Evolutionary conservation across 2,113 vertebrate species (phyloP).

Genomic region (Nicator chloris): DNA sequence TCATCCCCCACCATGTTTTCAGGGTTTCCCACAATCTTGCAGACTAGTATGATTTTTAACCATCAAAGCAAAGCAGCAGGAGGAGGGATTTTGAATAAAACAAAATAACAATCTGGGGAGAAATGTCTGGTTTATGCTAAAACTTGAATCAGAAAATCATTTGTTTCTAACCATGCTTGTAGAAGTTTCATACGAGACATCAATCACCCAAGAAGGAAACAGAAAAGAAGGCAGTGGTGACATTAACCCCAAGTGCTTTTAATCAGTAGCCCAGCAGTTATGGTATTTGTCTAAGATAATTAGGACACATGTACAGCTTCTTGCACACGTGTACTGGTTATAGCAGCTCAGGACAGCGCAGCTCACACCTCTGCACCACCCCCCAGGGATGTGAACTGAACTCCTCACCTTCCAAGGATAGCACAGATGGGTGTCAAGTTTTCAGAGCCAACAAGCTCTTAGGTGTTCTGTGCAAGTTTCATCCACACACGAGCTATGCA

Average conservation of each 20-base stretch:
- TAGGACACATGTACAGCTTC: neutral
- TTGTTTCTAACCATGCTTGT: neutral
- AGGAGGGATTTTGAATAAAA: neutral
- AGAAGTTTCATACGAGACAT: neutral
- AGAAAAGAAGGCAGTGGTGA: neutral
- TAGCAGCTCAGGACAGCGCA: neutral
- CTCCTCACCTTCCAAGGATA: neutral
- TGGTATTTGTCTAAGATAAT: neutral
- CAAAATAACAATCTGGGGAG: neutral
- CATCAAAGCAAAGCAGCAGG: neutral
- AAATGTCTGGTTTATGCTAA: neutral
- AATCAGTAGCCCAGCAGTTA: neutral
- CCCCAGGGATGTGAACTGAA: rapidly evolving
- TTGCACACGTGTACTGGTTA: neutral
- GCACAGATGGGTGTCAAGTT: neutral
- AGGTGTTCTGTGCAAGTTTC: neutral
- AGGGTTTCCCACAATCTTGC: neutral
- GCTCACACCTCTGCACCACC: neutral
- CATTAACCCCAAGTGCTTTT: neutral
- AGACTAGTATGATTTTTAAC: neutral
- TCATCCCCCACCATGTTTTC: neutral
- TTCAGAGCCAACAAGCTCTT: neutral
- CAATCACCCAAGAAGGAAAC: neutral
- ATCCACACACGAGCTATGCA: neutral
- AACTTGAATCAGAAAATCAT: neutral